These are phyloP conservation scores for Drosophila barbarae DNA, from an alignment of 2,888 invertebrate genomes.

Conservation along the genomic window DNA sequence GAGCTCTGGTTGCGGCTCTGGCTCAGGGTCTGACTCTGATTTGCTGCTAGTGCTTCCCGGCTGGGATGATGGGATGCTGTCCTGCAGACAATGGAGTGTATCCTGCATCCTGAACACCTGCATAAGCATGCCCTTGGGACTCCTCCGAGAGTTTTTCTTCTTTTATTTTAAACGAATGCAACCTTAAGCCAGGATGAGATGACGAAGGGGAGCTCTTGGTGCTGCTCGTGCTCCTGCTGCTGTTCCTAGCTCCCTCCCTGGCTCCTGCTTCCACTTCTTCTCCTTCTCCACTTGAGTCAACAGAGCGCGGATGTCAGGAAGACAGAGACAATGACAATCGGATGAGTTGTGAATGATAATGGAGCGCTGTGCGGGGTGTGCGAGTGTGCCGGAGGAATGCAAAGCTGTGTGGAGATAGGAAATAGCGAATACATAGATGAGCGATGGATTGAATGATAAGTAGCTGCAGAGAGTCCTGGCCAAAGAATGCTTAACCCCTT, in stretches of 20 bases:
- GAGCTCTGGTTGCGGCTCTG: slow-evolving; percentile 13
- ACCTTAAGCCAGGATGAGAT: slow-evolving; percentile 46
- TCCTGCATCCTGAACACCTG: slow-evolving; percentile 43
- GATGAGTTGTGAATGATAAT: slow-evolving; percentile 73
- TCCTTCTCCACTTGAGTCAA: slow-evolving; percentile 44
- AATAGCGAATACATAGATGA: slow-evolving; percentile 29
- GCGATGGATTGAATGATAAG: slow-evolving; percentile 46
- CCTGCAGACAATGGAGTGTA: slow-evolving; percentile 50
- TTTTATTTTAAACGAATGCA: slow-evolving; percentile 50
- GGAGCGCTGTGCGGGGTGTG: slow-evolving; percentile 35
- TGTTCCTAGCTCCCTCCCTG: neutral
- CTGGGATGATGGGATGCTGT: slow-evolving; percentile 12
- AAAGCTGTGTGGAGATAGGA: slow-evolving; percentile 36
- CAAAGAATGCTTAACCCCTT: slow-evolving; percentile 19
- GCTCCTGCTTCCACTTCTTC: neutral
- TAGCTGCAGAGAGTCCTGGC: slow-evolving; percentile 24
- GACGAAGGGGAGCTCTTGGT: slow-evolving; percentile 8
- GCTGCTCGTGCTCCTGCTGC: too few species aligned
- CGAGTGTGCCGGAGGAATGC: slow-evolving; percentile 28
- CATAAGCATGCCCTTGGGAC: slow-evolving; percentile 58
- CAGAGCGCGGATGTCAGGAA: slow-evolving; percentile 44
- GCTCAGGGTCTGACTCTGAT: slow-evolving; percentile 18
- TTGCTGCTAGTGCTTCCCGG: slow-evolving; percentile 15
- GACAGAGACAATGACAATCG: slow-evolving; percentile 66
- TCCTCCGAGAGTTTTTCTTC: slow-evolving; percentile 16